Percentiles rank a stretch among this genome's conserved stretches.
Conservation (phyloP, 2,113 vertebrate genomes). For the Monopterus albus region DNA sequence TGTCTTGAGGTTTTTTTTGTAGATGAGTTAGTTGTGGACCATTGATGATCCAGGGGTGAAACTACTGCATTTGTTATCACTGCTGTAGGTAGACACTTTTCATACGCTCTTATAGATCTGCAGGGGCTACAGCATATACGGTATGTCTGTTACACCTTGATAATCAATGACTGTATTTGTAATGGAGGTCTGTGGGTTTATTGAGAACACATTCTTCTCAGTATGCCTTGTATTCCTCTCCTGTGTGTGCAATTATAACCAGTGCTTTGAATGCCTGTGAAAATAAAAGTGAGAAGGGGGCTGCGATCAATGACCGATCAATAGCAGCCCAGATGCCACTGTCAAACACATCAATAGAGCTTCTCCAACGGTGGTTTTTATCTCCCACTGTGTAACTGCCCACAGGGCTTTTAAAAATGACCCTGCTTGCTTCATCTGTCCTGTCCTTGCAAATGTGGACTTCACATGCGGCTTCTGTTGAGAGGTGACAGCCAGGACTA, state of each 20-base stretch:
- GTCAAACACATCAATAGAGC: constrained; percentile 80
- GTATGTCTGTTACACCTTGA: constrained; percentile 16
- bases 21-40: constrained; percentile 34
- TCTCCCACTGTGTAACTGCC: constrained; percentile 61
- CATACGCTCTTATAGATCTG: constrained; percentile 3
- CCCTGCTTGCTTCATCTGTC: constrained; percentile 34
- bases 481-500: constrained; percentile 38
- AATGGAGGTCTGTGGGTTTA: constrained; percentile 25
- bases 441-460: constrained; percentile 55
- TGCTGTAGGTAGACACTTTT: constrained; percentile 6
- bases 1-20: constrained; percentile 43
- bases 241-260: constrained; percentile 57
- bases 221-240: constrained; percentile 48
- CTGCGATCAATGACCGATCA: constrained; percentile 77
- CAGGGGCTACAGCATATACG: no score
- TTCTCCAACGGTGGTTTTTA: constrained; percentile 63
- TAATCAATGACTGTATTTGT: constrained; percentile 44
- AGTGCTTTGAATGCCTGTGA: constrained; percentile 40
- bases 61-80: not conserved
- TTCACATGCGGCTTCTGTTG: constrained; percentile 38
- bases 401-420: constrained; percentile 54
- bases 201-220: constrained; percentile 35
- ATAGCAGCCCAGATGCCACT: constrained; percentile 77
- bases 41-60: constrained; percentile 8
- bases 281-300: constrained; percentile 35